Percentiles rank a stretch among this genome's conserved stretches.
phyloP scores from a whole-genome alignment of 2,113 vertebrate genomes.

The Bubalus kerabau region DNA sequence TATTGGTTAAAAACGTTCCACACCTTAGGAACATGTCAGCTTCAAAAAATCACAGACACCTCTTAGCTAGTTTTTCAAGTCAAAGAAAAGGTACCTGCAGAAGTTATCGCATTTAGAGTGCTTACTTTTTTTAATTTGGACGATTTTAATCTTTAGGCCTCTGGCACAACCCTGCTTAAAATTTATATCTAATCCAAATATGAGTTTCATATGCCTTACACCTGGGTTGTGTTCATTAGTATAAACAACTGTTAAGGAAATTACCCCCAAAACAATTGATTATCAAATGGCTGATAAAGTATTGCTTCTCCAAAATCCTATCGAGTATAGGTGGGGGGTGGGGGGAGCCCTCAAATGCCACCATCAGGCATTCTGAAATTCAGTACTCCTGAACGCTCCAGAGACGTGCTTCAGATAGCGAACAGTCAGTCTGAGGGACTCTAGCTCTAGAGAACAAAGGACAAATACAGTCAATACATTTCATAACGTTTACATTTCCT shows the following conservation, averaged over 20 bases:
- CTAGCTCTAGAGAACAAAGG: conserved; percentile 75
- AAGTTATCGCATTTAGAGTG: conserved; percentile 46
- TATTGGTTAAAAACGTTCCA: conserved; percentile 53
- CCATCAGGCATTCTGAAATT: conserved; percentile 7
- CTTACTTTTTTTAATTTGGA: conserved; percentile 48
- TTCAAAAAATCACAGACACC: conserved; percentile 11
- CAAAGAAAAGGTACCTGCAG: neutral
- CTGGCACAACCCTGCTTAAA: conserved; percentile 49
- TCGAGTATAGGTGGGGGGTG: conserved; percentile 10
- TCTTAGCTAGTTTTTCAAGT: conserved; percentile 11
- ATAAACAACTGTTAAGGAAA: conserved; percentile 62
- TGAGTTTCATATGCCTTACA: conserved; percentile 53
- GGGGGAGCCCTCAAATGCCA: neutral
- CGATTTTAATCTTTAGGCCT: conserved; percentile 38
- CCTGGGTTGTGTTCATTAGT: conserved; percentile 56
- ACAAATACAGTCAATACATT: conserved; percentile 82
- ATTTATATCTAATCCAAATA: conserved; percentile 64
- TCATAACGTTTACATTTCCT: conserved; percentile 85
- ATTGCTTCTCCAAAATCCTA: conserved; percentile 17
- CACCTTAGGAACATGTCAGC: conserved; percentile 9
- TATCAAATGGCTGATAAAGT: neutral
- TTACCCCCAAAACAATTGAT: conserved; percentile 15
- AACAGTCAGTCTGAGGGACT: conserved; percentile 68
- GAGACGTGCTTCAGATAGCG: conserved; percentile 21
- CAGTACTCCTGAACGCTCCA: neutral